Conservation (phyloP, 2,888 invertebrate genomes). For the Trimorus sp. region DNA sequence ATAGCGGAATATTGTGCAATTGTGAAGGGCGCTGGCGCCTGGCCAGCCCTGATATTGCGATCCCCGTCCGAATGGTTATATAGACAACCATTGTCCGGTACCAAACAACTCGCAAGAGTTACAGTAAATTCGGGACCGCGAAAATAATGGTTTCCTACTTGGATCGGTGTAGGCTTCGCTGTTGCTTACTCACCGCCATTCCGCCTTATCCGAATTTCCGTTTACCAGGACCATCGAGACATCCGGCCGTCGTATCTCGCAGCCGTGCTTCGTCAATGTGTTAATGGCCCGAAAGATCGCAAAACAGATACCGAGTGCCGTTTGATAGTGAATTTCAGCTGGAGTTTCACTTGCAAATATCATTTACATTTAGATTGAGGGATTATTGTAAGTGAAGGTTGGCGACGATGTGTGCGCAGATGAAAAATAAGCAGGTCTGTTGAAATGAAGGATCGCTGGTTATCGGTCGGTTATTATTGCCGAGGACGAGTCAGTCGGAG, state of each 20-base stretch:
- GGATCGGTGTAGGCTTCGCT: slow-evolving; percentile 61
- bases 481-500: background rate
- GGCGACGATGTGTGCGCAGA: background rate
- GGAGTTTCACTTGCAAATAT: slow-evolving; percentile 23
- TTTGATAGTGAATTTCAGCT: slow-evolving; percentile 40
- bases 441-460: background rate
- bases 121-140: slow-evolving; percentile 73
- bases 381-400: slow-evolving; percentile 7
- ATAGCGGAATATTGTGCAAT: slow-evolving; percentile 71
- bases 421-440: too few species aligned
- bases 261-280: slow-evolving; percentile 28
- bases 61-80: slow-evolving; percentile 67
- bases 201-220: slow-evolving; percentile 65
- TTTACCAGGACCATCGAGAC: slow-evolving; percentile 55
- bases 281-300: slow-evolving; percentile 41
- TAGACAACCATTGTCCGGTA: slow-evolving; percentile 75
- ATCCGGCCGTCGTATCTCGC: slow-evolving; percentile 42
- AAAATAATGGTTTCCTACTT: slow-evolving; percentile 75
- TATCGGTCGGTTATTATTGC: slow-evolving; percentile 19
- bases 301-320: slow-evolving; percentile 35
- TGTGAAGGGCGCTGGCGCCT: slow-evolving; percentile 76
- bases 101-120: slow-evolving; percentile 68
- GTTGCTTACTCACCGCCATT: slow-evolving; percentile 64
- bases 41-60: slow-evolving; percentile 76
- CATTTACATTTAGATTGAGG: slow-evolving; percentile 40